A percentile compares a stretch with the other conserved stretches of the same genome.
Conservation (phyloP, 2,888 invertebrate genomes). For the Adelognathus sp. region DNA sequence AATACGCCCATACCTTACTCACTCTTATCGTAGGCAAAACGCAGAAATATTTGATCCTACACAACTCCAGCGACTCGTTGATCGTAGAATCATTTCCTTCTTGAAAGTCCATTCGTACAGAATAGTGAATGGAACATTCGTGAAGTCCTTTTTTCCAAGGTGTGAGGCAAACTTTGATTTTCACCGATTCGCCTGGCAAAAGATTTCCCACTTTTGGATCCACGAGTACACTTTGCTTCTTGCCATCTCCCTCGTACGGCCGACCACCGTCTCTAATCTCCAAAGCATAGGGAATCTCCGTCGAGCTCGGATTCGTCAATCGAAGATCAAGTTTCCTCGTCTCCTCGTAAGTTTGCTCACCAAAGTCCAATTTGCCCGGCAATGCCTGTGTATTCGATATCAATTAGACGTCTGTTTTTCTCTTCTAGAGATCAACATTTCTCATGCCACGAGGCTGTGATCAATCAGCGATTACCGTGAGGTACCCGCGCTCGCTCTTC, state of each 20-base stretch:
- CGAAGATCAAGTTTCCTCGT: slow-evolving; percentile 72
- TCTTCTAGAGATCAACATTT: slow-evolving; percentile 26
- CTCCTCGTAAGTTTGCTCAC: slow-evolving; percentile 70
- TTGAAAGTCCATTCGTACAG: slow-evolving; percentile 66
- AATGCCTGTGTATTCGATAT: slow-evolving; percentile 75
- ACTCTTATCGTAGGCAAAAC: slow-evolving; percentile 78
- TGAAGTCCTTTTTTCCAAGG: slow-evolving; percentile 73
- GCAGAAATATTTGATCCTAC: slow-evolving; percentile 72
- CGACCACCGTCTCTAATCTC: slow-evolving; percentile 56
- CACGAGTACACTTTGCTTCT: slow-evolving; percentile 65
- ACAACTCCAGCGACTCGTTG: slow-evolving; percentile 63
- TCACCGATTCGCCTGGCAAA: slow-evolving; percentile 69
- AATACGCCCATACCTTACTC: background rate
- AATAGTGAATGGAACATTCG: slow-evolving; percentile 75
- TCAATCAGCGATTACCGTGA: slow-evolving; percentile 52
- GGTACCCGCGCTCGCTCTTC: slow-evolving; percentile 57
- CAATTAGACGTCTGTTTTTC: background rate
- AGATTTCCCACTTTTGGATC: slow-evolving; percentile 68
- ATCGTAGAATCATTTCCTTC: slow-evolving; percentile 57
- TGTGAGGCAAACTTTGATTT: slow-evolving; percentile 72
- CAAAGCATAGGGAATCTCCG: slow-evolving; percentile 77
- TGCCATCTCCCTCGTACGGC: slow-evolving; percentile 55
- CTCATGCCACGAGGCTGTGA: background rate
- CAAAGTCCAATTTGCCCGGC: slow-evolving; percentile 77
- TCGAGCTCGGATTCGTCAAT: slow-evolving; percentile 79